Evolutionary conservation across 2,113 vertebrate species (phyloP).

Genomic region (Ramphastos sulfuratus): DNA sequence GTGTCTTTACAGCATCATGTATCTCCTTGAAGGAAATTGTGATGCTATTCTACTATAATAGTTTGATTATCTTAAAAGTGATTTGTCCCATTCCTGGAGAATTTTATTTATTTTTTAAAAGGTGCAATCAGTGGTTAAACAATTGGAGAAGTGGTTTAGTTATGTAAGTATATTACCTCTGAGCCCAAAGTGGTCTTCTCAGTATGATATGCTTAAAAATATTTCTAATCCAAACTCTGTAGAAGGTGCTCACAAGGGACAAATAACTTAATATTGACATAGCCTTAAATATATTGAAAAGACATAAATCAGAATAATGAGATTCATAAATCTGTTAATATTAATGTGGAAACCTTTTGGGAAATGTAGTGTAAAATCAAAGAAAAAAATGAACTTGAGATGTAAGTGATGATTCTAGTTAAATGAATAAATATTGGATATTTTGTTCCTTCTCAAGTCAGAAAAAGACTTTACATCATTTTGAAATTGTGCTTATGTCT

Average conservation of each 20-base stretch:
- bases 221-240: conserved; percentile 63
- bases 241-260: conserved; percentile 69
- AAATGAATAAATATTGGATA: conserved; percentile 60
- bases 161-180: conserved; percentile 15
- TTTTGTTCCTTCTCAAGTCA: conserved; percentile 57
- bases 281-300: conserved; percentile 76
- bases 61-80: neutral
- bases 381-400: conserved; percentile 67
- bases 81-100: neutral
- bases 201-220: conserved; percentile 52
- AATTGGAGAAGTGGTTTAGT: neutral
- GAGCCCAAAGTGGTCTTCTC: conserved; percentile 15
- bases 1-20: neutral
- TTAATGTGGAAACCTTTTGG: conserved; percentile 71
- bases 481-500: conserved; percentile 20
- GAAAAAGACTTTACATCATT: neutral
- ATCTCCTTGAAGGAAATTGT: neutral
- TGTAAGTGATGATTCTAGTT: conserved; percentile 45
- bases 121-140: neutral
- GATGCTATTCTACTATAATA: neutral
- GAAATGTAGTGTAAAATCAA: conserved; percentile 73
- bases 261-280: conserved; percentile 77
- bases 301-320: conserved; percentile 76
- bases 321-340: conserved; percentile 77
- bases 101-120: neutral